These are phyloP conservation scores for Erinaceus europaeus DNA, from an alignment of 2,113 vertebrate genomes.

Conservation along the genomic window DNA sequence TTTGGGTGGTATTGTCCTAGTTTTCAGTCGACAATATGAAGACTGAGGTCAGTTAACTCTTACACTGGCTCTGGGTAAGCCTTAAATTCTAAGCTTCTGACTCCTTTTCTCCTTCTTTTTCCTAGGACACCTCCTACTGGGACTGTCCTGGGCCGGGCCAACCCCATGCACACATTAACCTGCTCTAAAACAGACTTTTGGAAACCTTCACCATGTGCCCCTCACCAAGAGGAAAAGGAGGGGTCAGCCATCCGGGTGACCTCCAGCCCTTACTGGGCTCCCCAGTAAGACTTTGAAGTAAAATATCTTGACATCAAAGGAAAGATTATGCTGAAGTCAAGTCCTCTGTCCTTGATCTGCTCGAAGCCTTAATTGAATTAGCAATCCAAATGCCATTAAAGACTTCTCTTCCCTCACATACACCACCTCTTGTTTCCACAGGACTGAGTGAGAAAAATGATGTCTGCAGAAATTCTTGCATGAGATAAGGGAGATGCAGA, in stretches of 20 bases:
- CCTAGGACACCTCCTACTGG: not conserved
- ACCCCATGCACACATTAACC: accelerated
- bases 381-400: too few relatives aligned
- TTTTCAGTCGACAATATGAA: not conserved
- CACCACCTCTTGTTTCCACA: too few relatives aligned
- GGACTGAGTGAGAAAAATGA: not conserved
- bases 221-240: too few relatives aligned
- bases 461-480: not conserved
- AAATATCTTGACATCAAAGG: conserved; percentile 57
- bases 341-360: conserved; percentile 47
- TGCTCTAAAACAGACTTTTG: not conserved
- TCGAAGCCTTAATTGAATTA: conserved; percentile 64
- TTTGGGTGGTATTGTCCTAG: too few relatives aligned
- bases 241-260: not conserved
- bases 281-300: conserved; percentile 60
- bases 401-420: too few relatives aligned
- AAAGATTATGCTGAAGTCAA: conserved; percentile 49
- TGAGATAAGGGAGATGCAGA: not conserved
- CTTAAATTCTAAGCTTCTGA: not conserved
- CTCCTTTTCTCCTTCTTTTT: not conserved
- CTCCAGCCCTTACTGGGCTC: not conserved
- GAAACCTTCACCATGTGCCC: not conserved
- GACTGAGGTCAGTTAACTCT: not conserved
- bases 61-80: not conserved
- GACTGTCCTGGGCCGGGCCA: not conserved